Evolutionary conservation across 2,797 vertebrate species (phyloP).

Genomic region (Eutrigla gurnardus): DNA sequence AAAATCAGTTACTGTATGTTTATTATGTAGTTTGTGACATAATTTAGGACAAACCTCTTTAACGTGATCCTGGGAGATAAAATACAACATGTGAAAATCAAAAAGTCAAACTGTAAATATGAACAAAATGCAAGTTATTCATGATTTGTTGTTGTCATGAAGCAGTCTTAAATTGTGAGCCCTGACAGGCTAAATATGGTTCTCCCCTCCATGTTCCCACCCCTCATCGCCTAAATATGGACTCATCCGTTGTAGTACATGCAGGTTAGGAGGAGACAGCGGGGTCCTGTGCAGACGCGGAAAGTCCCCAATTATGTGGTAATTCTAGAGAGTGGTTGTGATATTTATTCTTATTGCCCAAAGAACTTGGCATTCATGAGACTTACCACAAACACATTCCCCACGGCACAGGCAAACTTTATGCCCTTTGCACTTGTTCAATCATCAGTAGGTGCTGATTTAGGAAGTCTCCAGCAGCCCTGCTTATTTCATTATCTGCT

Average conservation of each 20-base stretch:
- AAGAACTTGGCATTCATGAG: constrained; percentile 86
- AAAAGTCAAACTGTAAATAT: background rate
- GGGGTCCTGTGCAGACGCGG: constrained; percentile 80
- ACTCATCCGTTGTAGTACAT: constrained; percentile 62
- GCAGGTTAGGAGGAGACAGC: constrained; percentile 68
- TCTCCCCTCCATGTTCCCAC: constrained; percentile 41
- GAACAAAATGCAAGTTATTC: background rate
- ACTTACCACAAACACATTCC: constrained; percentile 84
- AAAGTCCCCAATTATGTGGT: constrained; percentile 91
- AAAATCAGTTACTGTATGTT: background rate
- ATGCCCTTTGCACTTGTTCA: constrained; percentile 71
- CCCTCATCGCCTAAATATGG: constrained; percentile 65
- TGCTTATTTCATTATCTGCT: constrained; percentile 75
- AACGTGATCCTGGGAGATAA: background rate
- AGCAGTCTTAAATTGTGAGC: constrained; percentile 32
- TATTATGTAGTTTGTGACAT: background rate
- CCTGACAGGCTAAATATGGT: constrained; percentile 57
- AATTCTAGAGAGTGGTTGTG: constrained; percentile 85
- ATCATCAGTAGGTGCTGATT: constrained; percentile 78
- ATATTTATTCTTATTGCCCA: constrained; percentile 87
- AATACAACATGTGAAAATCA: background rate
- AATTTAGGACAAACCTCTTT: background rate
- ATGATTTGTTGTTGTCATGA: constrained; percentile 21
- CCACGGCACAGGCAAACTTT: constrained; percentile 77
- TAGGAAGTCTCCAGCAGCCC: constrained; percentile 74